Percentiles rank a stretch among this genome's conserved stretches.
These are phyloP conservation scores for Umimayanthus chanpuru DNA, from an alignment of 92 coral and sea anemone species.

Conservation along the genomic window DNA sequence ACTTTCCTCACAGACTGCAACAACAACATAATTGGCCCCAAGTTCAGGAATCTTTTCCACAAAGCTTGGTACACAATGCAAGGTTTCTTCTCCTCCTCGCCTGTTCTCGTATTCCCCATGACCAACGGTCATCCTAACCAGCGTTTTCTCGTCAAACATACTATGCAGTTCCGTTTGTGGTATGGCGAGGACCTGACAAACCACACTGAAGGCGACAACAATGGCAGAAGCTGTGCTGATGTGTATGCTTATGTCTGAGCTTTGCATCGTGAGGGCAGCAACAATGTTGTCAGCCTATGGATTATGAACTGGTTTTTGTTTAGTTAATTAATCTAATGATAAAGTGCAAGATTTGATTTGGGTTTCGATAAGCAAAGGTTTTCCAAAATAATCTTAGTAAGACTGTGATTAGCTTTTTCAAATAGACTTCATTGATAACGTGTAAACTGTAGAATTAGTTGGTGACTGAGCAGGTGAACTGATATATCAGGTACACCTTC, in stretches of 20 bases:
- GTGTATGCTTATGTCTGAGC: not conserved
- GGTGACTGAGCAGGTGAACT: too few species aligned
- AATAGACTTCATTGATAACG: too few species aligned
- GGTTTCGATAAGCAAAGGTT: not conserved
- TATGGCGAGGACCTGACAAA: not conserved
- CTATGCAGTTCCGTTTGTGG: not conserved
- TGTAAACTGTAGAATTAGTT: too few species aligned
- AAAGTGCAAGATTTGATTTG: not conserved
- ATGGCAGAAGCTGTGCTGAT: not conserved
- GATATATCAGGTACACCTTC: too few species aligned
- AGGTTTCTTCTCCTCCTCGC: not conserved
- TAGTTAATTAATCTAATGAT: too few species aligned
- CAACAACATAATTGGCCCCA: slow-evolving; percentile 13
- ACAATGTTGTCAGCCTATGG: not conserved
- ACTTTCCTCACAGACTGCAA: slow-evolving; percentile 2
- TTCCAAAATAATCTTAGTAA: too few species aligned
- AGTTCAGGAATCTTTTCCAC: not conserved
- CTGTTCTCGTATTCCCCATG: not conserved
- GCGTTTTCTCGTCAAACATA: not conserved
- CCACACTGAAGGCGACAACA: not conserved
- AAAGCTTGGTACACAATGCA: not conserved
- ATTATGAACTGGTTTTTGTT: too few species aligned
- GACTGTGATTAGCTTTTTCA: too few species aligned
- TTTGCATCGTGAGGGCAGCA: not conserved
- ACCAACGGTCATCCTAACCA: not conserved